phyloP scores from a whole-genome alignment of 2,888 invertebrate species.

The Gortyna flavago region DNA sequence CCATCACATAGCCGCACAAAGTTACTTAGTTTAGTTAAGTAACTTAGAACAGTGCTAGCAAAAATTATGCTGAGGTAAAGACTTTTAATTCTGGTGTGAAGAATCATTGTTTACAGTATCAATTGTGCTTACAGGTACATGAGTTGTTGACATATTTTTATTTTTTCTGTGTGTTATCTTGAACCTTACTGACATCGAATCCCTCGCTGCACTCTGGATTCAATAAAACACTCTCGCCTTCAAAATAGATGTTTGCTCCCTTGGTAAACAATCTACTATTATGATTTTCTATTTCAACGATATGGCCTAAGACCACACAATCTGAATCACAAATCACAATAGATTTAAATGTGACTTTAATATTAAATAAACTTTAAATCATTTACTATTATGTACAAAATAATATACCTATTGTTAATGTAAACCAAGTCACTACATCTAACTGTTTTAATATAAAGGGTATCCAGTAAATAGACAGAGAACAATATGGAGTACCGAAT shows the following conservation, averaged over 20 bases:
- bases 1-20: not conserved
- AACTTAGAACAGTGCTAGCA: not conserved
- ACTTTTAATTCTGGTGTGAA: not conserved
- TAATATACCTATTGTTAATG: conserved; percentile 17
- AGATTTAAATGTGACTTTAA: conserved; percentile 41
- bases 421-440: conserved; percentile 4
- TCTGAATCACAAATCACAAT: conserved; percentile 38
- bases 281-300: not conserved
- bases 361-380: conserved; percentile 18
- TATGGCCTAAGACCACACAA: conserved; percentile 33
- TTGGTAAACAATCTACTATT: not conserved
- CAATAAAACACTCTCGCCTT: too few species aligned
- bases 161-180: not conserved
- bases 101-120: not conserved
- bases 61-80: not conserved
- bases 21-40: too few species aligned
- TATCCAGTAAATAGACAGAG: not conserved
- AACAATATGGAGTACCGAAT: not conserved
- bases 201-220: too few species aligned
- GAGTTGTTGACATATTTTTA: too few species aligned
- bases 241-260: too few species aligned
- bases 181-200: not conserved
- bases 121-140: too few species aligned
- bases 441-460: not conserved
- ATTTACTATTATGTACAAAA: conserved; percentile 34